These are phyloP conservation scores for Pollenia amentaria DNA, from an alignment of 2,888 invertebrate genomes.

Conservation along the genomic window DNA sequence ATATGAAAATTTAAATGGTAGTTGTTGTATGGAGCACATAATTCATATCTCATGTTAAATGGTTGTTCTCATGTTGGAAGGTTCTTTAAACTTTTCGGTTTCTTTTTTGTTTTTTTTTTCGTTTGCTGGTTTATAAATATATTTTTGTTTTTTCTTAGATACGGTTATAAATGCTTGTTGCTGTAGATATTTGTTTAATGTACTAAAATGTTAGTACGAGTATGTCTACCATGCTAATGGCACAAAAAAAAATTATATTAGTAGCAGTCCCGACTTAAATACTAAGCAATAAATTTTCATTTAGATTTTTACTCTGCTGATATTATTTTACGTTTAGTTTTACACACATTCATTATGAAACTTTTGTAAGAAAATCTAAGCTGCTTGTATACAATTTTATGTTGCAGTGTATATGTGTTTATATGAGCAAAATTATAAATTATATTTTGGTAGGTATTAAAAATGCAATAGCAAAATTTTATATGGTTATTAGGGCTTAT, in stretches of 20 bases:
- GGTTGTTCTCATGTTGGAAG: slow-evolving; percentile 58
- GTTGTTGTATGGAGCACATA: slow-evolving; percentile 40
- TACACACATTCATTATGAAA: slow-evolving; percentile 52
- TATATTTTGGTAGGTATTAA: slow-evolving; percentile 11
- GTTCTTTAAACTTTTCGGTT: slow-evolving; percentile 24
- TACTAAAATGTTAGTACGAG: slow-evolving; percentile 30
- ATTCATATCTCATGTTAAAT: slow-evolving; percentile 67
- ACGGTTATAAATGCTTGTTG: slow-evolving; percentile 1
- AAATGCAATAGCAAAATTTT: not conserved
- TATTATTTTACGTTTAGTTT: slow-evolving; percentile 64
- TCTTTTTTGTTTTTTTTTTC: not conserved
- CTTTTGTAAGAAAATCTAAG: not conserved
- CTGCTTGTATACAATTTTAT: not conserved
- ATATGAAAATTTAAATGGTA: slow-evolving; percentile 1
- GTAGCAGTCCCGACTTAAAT: slow-evolving; percentile 64
- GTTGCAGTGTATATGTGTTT: not conserved
- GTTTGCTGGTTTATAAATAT: slow-evolving; percentile 17
- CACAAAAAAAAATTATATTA: slow-evolving; percentile 25
- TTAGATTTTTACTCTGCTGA: slow-evolving; percentile 70
- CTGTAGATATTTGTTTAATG: slow-evolving; percentile 34
- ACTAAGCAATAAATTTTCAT: slow-evolving; percentile 70
- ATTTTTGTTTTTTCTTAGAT: not conserved
- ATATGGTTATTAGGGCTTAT: not conserved
- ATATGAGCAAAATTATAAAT: slow-evolving; percentile 8
- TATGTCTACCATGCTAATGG: slow-evolving; percentile 44